Percentiles rank a stretch among this genome's conserved stretches.
These are phyloP conservation scores for Odontamblyopus lacepedii DNA, from an alignment of 2,797 vertebrate species.

Conservation along the genomic window DNA sequence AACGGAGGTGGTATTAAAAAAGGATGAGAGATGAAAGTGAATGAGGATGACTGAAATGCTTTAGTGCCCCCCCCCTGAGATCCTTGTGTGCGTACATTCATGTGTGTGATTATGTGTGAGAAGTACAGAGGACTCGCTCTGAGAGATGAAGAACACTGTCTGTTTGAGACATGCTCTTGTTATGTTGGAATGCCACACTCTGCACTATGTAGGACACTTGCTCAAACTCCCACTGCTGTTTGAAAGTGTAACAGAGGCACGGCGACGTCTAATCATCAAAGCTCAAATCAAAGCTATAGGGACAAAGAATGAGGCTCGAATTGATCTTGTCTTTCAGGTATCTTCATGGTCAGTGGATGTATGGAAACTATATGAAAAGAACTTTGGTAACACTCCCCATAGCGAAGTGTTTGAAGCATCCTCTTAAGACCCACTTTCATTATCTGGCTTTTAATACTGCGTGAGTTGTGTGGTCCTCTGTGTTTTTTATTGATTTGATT, in stretches of 20 bases:
- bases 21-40: conserved; percentile 73
- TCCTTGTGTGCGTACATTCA: conserved; percentile 15
- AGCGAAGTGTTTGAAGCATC: too few species aligned
- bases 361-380: background rate
- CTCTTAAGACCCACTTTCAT: too few species aligned
- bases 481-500: too few species aligned
- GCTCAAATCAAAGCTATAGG: conserved; percentile 18
- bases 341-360: background rate
- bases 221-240: conserved; percentile 50
- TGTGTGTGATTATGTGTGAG: conserved; percentile 17
- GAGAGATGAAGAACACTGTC: conserved; percentile 61
- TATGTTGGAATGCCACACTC: conserved; percentile 32
- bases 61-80: conserved; percentile 61
- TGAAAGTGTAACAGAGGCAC: conserved; percentile 52
- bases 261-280: conserved; percentile 49
- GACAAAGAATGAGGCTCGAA: conserved; percentile 27
- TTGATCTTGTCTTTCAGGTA: conserved; percentile 28
- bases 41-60: conserved; percentile 66
- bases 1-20: conserved; percentile 69
- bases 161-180: conserved; percentile 55
- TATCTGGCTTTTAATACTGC: too few species aligned
- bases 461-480: too few species aligned
- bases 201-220: conserved; percentile 26
- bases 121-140: conserved; percentile 41
- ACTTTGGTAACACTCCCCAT: too few species aligned